A percentile compares a stretch with the other conserved stretches of the same genome.
These are phyloP conservation scores for Zootoca vivipara DNA, from an alignment of 2,113 vertebrate genomes.

Conservation along the genomic window DNA sequence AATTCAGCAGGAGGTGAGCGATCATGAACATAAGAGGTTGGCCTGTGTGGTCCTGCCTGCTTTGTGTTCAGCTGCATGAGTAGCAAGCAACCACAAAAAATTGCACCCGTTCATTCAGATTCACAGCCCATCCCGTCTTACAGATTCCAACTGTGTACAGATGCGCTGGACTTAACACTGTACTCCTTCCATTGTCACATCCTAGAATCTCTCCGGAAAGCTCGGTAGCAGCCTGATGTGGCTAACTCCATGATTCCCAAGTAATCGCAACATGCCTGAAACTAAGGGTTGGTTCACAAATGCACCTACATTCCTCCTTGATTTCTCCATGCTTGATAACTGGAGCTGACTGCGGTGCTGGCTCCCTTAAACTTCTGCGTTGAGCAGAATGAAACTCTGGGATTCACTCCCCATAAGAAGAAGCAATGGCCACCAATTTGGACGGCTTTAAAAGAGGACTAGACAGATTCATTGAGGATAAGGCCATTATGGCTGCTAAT, in stretches of 20 bases:
- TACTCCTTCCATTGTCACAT: too few relatives aligned
- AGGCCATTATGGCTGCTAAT: too few relatives aligned
- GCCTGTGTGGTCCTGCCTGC: background rate
- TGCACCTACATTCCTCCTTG: too few relatives aligned
- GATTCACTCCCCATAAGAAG: too few relatives aligned
- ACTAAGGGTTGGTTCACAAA: background rate
- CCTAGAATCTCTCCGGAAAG: background rate
- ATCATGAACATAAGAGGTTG: background rate
- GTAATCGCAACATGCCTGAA: too few relatives aligned
- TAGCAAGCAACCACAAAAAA: background rate
- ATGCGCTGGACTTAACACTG: background rate
- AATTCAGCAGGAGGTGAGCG: constrained; percentile 92
- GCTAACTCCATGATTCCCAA: background rate
- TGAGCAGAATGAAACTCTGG: too few relatives aligned
- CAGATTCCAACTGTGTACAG: background rate
- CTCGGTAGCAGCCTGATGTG: background rate
- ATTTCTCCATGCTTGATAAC: background rate
- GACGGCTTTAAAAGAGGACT: too few relatives aligned
- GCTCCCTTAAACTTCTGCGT: background rate
- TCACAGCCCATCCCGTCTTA: background rate
- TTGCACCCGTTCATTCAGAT: background rate
- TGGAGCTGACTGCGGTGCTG: background rate
- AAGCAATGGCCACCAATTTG: too few relatives aligned
- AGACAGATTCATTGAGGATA: too few relatives aligned
- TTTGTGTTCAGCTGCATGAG: background rate